A percentile compares a stretch with the other conserved stretches of the same genome.
Conservation (phyloP, 2,797 vertebrate species). For the Peromyscus attwateri region DNA sequence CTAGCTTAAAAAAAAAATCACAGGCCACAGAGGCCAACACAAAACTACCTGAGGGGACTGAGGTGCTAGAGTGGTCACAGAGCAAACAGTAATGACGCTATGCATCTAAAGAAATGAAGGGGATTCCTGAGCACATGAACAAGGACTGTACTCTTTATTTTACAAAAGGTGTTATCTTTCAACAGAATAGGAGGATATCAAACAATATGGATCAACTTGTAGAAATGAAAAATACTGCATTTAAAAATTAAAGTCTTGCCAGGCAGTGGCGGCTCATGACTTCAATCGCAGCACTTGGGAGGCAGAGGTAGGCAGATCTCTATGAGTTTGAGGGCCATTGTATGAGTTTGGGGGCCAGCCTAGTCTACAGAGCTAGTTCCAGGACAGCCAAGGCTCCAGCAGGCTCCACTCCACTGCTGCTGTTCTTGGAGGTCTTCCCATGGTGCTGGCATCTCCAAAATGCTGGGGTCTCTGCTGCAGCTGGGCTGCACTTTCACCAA, state of each 20-base stretch:
- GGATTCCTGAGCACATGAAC: not conserved
- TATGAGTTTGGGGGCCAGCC: not conserved
- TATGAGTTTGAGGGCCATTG: not conserved
- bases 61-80: not conserved
- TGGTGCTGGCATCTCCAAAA: too few species aligned
- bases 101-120: not conserved
- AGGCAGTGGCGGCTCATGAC: not conserved
- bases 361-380: not conserved
- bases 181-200: too few species aligned
- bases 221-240: not conserved
- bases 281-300: not conserved
- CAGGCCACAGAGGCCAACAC: not conserved
- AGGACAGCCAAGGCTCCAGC: not conserved
- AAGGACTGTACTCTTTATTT: not conserved
- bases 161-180: not conserved
- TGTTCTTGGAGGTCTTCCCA: too few species aligned
- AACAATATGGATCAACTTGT: not conserved
- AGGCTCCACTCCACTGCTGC: too few species aligned
- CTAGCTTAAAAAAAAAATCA: not conserved
- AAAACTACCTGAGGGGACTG: too few species aligned
- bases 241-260: not conserved
- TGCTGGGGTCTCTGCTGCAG: too few species aligned
- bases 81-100: rapidly evolving
- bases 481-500: too few species aligned
- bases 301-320: not conserved